Evolutionary conservation across 2,888 invertebrate genomes (phyloP), one percentile per base, ranked within the genome.

Genomic region (Lutraria lutraria): DNA sequence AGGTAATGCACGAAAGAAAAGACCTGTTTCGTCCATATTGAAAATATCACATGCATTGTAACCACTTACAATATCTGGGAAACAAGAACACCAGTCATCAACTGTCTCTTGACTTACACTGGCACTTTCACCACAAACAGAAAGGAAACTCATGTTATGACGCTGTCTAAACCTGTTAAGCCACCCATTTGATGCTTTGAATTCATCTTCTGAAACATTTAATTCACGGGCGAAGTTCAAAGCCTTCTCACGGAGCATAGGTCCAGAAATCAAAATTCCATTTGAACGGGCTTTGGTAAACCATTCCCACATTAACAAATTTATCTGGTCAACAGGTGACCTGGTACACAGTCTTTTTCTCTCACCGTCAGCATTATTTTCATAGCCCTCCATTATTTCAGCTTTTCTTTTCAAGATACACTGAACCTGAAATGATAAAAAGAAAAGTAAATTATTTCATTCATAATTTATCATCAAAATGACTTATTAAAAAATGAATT

Each of bases 141-240:
- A 34, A n/a, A 79, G 79, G 81, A 82, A 83, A 25, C 16, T 76
- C 12, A 94, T 93, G 85, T 91, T 92, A 82, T 93, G 90, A n/a
- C 93, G 85, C 25, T 87, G 79, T 4, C 83, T 81, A 81, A 94
- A 94, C 29, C 89, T 63, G 15, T 81, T 88, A 0, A 93, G 90
- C 94, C 94, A 94, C 8, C 94, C 94, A 72, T 92, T 94, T 12
- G 63, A 91, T 31, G 93, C 93, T 56, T 93, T 93, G 83, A 94
- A 93, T 2, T 83, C 60, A n/a, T n/a, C n/a, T n/a, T n/a, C n/a
- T 29, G 85, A 53, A 6, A 86, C 63, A 0, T 25, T n/a, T 19
- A 86, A n/a, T 34, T 86, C 86, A 0, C 21, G 16, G 16, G 85
- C n/a, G n/a, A n/a, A n/a, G n/a, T n/a, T n/a, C n/a, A n/a, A n/a